Evolutionary conservation across 2,113 vertebrate genomes (phyloP).

Genomic region (Thamnophis sirtalis): DNA sequence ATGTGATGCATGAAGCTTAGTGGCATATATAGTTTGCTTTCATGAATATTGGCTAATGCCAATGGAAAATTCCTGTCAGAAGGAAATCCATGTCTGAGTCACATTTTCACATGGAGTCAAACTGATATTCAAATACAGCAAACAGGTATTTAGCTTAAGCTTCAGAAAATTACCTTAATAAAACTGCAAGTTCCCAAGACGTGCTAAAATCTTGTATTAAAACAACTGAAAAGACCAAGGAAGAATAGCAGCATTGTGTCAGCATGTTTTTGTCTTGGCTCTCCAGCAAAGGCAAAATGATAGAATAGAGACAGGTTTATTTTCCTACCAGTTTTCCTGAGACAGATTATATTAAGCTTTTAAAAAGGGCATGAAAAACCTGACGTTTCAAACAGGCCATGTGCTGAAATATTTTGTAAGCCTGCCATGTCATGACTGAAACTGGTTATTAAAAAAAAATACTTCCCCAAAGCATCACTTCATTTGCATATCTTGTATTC

Average conservation of each 20-base stretch:
- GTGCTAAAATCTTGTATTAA: not conserved
- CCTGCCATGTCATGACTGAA: not conserved
- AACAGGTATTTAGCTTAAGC: not conserved
- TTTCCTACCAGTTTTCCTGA: not conserved
- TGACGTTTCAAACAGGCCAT: not conserved
- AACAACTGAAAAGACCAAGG: not conserved
- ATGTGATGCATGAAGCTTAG: not conserved
- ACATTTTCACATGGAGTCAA: not conserved
- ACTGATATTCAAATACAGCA: not conserved
- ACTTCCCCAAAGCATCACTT: not conserved
- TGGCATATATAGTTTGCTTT: not conserved
- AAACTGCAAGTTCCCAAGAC: not conserved
- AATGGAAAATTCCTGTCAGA: not conserved
- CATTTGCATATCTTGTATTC: not conserved
- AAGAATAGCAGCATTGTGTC: not conserved
- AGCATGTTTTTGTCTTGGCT: not conserved
- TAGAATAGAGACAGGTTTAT: not conserved
- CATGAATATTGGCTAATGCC: not conserved
- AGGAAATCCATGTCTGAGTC: not conserved
- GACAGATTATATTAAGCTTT: not conserved
- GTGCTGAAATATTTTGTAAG: not conserved
- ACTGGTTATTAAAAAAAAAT: not conserved
- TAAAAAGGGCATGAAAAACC: not conserved
- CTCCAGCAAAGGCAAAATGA: not conserved
- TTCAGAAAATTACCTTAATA: not conserved